Evolutionary conservation across 2,113 vertebrate species (phyloP).

Genomic region (Thunnus thynnus): DNA sequence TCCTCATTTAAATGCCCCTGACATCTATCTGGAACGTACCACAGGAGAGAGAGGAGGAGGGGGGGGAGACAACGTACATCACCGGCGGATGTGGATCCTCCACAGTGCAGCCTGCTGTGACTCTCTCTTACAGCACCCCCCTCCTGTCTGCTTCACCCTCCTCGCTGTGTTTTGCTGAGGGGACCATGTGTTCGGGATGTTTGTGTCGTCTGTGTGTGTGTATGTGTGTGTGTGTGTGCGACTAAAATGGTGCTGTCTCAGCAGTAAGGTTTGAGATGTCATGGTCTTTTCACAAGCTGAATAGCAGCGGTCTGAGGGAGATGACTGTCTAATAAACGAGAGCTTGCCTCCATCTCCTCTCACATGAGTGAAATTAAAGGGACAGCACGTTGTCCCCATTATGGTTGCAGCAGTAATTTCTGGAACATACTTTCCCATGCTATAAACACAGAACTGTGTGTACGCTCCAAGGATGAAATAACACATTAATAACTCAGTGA

Average conservation of each 20-base stretch:
- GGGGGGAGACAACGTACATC: constrained; percentile 58
- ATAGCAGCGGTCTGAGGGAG: constrained; percentile 38
- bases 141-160: constrained; percentile 3
- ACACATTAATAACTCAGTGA: not conserved
- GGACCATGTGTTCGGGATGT: constrained; percentile 71
- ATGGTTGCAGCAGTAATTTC: constrained; percentile 36
- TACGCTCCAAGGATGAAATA: not conserved
- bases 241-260: constrained; percentile 55
- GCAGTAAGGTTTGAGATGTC: constrained; percentile 40
- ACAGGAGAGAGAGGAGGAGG: constrained; percentile 60
- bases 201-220: constrained; percentile 49
- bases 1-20: constrained; percentile 86
- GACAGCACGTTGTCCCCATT: constrained; percentile 53
- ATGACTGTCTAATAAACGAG: constrained; percentile 43
- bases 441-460: constrained; percentile 25
- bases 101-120: constrained; percentile 19
- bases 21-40: constrained; percentile 85
- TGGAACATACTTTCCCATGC: constrained; percentile 11
- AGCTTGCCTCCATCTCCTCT: constrained; percentile 42
- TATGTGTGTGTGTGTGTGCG: constrained; percentile 14
- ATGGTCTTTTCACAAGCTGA: constrained; percentile 13
- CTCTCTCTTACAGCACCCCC: constrained; percentile 36
- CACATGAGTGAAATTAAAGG: constrained; percentile 73
- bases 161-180: constrained; percentile 62
- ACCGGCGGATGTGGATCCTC: constrained; percentile 29